Percentiles rank a stretch among this genome's conserved stretches.
phyloP scores from a whole-genome alignment of 1,140 invertebrate species.

The Penaeus japonicus region DNA sequence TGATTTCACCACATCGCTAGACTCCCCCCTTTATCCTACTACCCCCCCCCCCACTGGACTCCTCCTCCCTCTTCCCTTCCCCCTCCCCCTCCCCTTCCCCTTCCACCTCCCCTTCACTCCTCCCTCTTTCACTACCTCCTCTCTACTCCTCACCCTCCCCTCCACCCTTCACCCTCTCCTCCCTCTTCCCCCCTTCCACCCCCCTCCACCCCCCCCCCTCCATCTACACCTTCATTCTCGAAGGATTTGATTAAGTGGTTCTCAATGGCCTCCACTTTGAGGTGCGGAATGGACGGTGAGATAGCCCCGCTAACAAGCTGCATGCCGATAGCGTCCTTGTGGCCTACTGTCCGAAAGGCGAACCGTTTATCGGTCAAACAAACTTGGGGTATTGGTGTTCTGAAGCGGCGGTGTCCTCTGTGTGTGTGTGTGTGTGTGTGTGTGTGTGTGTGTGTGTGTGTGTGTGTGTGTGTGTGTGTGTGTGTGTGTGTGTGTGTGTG shows the following conservation, averaged over 20 bases:
- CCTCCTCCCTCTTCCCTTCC: not conserved
- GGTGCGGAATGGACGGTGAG: too few species aligned
- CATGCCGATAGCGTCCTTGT: too few species aligned
- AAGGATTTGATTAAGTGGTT: too few species aligned
- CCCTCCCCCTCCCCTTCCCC: not conserved
- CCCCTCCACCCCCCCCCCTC: too few species aligned
- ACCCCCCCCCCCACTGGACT: too few species aligned
- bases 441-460: conserved; percentile 11
- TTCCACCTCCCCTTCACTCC: not conserved
- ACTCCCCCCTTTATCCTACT: not conserved
- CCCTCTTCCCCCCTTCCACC: not conserved
- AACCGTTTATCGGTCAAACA: too few species aligned
- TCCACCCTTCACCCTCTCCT: not conserved
- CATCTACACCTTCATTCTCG: too few species aligned
- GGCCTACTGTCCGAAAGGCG: too few species aligned
- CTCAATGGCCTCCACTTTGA: too few species aligned
- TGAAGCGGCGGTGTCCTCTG: too few species aligned
- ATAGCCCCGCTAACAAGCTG: too few species aligned
- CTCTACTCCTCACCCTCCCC: not conserved
- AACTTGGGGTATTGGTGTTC: too few species aligned
- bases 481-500: conserved; percentile 22
- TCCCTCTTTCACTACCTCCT: not conserved
- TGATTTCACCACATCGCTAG: not conserved
- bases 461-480: conserved; percentile 22
- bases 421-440: not conserved